Evolutionary conservation across 2,113 vertebrate species (phyloP), one percentile per base, ranked within the genome.

Genomic region (Trogon surrucura): DNA sequence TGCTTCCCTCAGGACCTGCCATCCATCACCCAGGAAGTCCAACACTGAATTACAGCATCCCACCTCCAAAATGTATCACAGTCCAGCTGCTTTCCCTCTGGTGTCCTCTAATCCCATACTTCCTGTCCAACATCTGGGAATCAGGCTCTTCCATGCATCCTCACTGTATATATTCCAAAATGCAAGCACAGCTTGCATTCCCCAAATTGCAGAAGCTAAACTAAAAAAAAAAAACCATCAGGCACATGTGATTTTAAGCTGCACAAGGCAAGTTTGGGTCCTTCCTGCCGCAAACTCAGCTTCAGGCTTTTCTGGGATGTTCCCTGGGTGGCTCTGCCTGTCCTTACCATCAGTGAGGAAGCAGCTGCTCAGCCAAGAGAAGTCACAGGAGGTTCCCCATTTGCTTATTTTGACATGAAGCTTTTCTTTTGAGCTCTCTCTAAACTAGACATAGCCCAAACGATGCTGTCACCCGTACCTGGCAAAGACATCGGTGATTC

Each of bases 161-260:
- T 34, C 50, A 13, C 41, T 45, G 17, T 12, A 70, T 45, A 7
- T 16, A 41, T 8, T 48, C 85, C 79, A 58, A 56, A 62, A 54
- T 0, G 1, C 78, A 34, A 12, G 44, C 51, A n/a, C 45, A n/a
- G 54, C 13, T 82, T 20, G 22, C 30, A 5, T 45, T 29, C 8
- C 75, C 38, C 53, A 50, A 5, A 32, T 1, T 32, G 30, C 45
- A 44, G 19, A 9, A 69, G 16, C 32, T 17, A 38, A 62, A 19
- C 44, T 41, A 18, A 50, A 48, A 25, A n/a, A 82, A 79, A 53
- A 51, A 53, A 51, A 2, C 41, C 13, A 0, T 1, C 41, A 41
- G 11, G 6, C 10, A 30, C 23, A 1, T 0, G 0, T 17, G 36
- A 26, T 17, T 65, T 64, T 61, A 0, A 5, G 64, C 47, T 21